Conservation (phyloP, 2,113 vertebrate genomes). For the Laticauda colubrina region DNA sequence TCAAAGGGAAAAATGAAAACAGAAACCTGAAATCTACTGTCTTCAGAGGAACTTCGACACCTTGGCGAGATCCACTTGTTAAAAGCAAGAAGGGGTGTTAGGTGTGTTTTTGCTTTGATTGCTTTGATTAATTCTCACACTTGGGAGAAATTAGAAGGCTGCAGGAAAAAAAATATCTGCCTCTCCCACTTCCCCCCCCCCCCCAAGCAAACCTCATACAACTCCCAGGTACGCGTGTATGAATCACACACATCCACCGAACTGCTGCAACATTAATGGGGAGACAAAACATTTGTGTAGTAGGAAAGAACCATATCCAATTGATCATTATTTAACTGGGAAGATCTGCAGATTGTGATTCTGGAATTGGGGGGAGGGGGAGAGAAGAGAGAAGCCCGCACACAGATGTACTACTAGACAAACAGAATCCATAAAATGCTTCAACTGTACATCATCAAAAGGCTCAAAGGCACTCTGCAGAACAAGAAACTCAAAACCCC, state of each 20-base stretch:
- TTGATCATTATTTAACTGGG: not conserved
- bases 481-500: not conserved
- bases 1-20: not conserved
- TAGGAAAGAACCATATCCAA: not conserved
- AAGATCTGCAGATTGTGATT: conserved; percentile 15
- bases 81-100: not conserved
- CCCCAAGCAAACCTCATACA: not conserved
- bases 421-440: not conserved
- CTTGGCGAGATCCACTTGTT: not conserved
- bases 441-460: not conserved
- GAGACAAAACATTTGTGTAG: not conserved
- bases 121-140: too few species aligned
- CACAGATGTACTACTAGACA: not conserved
- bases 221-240: too few species aligned
- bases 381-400: not conserved
- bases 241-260: not conserved
- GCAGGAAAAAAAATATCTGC: not conserved
- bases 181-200: not conserved
- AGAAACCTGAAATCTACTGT: not conserved
- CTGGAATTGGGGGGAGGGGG: not conserved
- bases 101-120: not conserved
- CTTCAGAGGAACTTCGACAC: not conserved
- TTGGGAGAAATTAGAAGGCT: not conserved
- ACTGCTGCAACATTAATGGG: not conserved
- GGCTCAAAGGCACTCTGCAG: not conserved